Base-by-base conservation (phyloP, 2,797 vertebrate species). In the Notoglanidium macrostoma region DNA sequence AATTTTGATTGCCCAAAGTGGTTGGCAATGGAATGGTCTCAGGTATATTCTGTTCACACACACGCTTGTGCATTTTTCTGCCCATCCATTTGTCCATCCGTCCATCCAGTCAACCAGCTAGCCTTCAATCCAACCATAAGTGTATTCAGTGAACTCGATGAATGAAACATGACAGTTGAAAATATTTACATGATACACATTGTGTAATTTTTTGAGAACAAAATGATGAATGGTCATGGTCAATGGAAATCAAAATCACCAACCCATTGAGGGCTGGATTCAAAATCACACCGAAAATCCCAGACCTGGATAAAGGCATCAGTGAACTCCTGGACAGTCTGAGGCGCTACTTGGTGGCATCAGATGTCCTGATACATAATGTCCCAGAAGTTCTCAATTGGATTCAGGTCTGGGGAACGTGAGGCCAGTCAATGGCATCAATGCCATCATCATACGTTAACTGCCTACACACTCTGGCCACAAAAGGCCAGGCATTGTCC, bases 21-120 rank as follows among this genome's bases (percentile, higher is more conserved):
- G 98, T 93, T 97, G 51, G 97, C 97, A 65, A 97, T 98, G 97
- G 97, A 98, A 77, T 99, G 98, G 98, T 99, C 98, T 87, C 97
- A 98, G 96, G 98, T 99, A 90, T 59, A 32, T 5, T 32, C 17
- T 51, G 15, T 82, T 29, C 35, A 46, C 46, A 46, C 17, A n/a
- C 57, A 61, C 32, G n/a, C 19, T 23, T 21, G 2, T 80, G 40
- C 12, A 26, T 77, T 29, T 26, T 26, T 46, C 3, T 44, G 2
- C 15, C 26, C 49, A 86, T 35, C 15, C 49, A 44, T 21, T 35
- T 68, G n/a, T 44, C 32, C 8, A 21, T 21, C 17, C 8, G 21
- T 72, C 29, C 32, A 67, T 67, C 59, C 2, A 61, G 6, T 23
- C 23, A 26, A 23, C 59, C 21, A n/a, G 26, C 19, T 26, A 63